These are phyloP conservation scores for Muscidifurax raptorellus DNA, from an alignment of 1,140 invertebrate genomes.

Conservation along the genomic window DNA sequence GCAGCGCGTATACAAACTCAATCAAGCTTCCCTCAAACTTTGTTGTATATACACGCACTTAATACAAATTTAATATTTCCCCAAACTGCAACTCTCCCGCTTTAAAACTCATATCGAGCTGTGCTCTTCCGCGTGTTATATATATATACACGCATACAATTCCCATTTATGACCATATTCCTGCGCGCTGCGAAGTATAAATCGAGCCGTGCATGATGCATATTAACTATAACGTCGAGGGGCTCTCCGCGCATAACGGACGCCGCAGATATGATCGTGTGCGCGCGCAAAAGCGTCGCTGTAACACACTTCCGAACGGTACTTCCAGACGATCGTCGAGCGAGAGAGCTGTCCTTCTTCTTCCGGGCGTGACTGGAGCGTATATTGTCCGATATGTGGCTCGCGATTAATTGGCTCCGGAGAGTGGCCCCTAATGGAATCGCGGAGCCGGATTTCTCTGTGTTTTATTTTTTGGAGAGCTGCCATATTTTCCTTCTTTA, in stretches of 20 bases:
- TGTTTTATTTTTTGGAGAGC: too few relatives aligned
- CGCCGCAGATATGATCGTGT: not conserved
- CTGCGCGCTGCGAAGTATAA: slow-evolving; percentile 1
- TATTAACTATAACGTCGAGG: slow-evolving; percentile 1
- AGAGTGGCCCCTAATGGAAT: too few relatives aligned
- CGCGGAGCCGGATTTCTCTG: too few relatives aligned
- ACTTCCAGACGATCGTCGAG: slow-evolving; percentile 2
- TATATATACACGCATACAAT: not conserved
- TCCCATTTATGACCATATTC: not conserved
- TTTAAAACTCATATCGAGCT: not conserved
- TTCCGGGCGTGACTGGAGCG: not conserved
- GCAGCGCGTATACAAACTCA: not conserved
- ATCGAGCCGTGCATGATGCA: slow-evolving; percentile 14
- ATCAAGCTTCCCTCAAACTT: not conserved
- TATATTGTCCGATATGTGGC: not conserved
- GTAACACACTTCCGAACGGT: slow-evolving; percentile 2
- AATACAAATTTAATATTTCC: not conserved
- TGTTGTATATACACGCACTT: not conserved
- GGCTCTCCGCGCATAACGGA: not conserved
- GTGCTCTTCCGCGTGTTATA: too few relatives aligned
- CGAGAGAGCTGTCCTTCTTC: not conserved
- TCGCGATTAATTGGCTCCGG: not conserved
- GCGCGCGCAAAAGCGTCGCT: not conserved
- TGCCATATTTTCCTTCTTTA: too few relatives aligned
- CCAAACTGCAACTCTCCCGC: not conserved